Conservation (phyloP, 64 coral and sea anemone species). For the Montipora foliosa region DNA sequence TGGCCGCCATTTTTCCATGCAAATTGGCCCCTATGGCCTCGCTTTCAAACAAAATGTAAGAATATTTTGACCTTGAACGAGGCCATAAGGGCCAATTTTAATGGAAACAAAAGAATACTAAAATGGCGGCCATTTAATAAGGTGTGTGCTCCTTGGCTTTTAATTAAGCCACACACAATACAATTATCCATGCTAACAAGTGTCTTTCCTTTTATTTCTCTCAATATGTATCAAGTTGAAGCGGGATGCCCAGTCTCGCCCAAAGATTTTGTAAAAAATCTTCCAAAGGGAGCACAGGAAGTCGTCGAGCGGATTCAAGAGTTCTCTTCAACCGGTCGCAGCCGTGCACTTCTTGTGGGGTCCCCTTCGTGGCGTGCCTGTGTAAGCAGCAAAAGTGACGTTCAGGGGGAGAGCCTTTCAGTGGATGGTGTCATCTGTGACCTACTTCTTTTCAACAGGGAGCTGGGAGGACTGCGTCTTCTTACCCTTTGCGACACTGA, state of each 20-base stretch:
- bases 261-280: background rate
- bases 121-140: too few species aligned
- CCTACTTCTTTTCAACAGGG: slow-evolving; percentile 4
- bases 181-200: too few species aligned
- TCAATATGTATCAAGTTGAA: too few species aligned
- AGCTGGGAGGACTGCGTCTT: background rate
- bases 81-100: too few species aligned
- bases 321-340: background rate
- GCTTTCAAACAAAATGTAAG: too few species aligned
- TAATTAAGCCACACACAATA: too few species aligned
- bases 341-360: background rate
- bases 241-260: background rate
- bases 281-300: background rate
- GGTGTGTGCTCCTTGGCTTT: too few species aligned
- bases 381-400: background rate
- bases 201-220: too few species aligned
- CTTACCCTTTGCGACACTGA: background rate
- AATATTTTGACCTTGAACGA: too few species aligned
- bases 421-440: slow-evolving; percentile 24
- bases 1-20: too few species aligned
- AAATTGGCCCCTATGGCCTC: too few species aligned
- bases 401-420: background rate
- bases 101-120: too few species aligned
- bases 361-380: background rate
- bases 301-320: background rate